A percentile compares a stretch with the other conserved stretches of the same genome.
Conservation (phyloP, 1,140 invertebrate species). For the Muscidifurax raptorellus region DNA sequence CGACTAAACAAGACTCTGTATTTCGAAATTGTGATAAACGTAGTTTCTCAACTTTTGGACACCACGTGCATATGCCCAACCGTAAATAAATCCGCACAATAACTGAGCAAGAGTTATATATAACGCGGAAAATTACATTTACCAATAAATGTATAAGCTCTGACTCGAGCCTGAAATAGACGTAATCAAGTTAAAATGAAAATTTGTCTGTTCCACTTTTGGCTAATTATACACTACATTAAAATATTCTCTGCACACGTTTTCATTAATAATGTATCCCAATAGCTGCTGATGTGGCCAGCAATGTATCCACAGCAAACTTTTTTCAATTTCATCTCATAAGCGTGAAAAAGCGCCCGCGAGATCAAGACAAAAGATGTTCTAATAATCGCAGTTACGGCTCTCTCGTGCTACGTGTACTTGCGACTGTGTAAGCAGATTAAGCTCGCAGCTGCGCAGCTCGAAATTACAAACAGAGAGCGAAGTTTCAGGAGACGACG, state of each 20-base stretch:
- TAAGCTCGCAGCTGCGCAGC: neutral
- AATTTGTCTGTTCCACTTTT: neutral
- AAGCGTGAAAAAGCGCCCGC: neutral
- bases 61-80: no score
- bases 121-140: neutral
- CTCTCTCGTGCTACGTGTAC: neutral
- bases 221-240: no score
- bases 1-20: neutral
- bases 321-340: no score
- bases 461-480: constrained; percentile 6
- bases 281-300: no score
- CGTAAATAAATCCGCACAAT: no score
- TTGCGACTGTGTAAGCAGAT: neutral
- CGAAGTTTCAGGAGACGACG: neutral
- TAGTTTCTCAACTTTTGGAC: neutral
- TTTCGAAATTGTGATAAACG: neutral
- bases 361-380: neutral
- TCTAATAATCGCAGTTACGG: neutral
- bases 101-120: no score
- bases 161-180: no score
- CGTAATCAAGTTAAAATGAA: neutral
- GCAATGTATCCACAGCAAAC: no score
- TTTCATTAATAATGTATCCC: neutral
- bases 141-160: no score
- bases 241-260: no score